These are phyloP conservation scores for Tolypeutes matacus DNA, from an alignment of 2,797 vertebrate genomes.

Conservation along the genomic window DNA sequence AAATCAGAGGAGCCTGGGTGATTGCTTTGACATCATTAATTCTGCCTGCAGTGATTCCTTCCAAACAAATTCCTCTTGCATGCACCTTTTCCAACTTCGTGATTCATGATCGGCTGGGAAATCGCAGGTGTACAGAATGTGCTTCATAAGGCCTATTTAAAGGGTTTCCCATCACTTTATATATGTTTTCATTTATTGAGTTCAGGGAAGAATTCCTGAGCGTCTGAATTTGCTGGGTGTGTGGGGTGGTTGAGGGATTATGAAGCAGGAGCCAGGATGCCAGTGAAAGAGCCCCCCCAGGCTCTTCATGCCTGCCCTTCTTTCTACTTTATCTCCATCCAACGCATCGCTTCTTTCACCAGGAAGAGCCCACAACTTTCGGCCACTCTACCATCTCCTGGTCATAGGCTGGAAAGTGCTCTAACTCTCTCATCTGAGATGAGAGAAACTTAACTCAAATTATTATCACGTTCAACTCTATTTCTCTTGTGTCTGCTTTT, in stretches of 20 bases:
- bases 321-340: background rate
- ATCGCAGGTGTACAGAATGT: slow-evolving; percentile 5
- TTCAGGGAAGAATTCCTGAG: background rate
- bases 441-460: background rate
- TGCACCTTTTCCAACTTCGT: background rate
- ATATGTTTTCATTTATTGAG: background rate
- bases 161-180: background rate
- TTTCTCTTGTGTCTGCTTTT: background rate
- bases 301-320: background rate
- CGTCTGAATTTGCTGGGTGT: background rate
- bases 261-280: no score
- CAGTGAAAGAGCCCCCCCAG: fast-evolving
- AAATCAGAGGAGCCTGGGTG: slow-evolving; percentile 73
- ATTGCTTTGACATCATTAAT: slow-evolving; percentile 77
- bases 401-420: background rate
- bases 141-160: background rate
- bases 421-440: background rate
- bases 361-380: background rate
- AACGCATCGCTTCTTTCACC: background rate
- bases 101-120: background rate
- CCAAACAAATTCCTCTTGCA: slow-evolving; percentile 36
- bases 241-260: fast-evolving
- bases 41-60: slow-evolving; percentile 56
- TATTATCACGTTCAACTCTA: background rate
- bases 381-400: background rate